These are phyloP conservation scores for Ichneumoninae sp. DNA, from an alignment of 2,888 invertebrate species.

Conservation along the genomic window DNA sequence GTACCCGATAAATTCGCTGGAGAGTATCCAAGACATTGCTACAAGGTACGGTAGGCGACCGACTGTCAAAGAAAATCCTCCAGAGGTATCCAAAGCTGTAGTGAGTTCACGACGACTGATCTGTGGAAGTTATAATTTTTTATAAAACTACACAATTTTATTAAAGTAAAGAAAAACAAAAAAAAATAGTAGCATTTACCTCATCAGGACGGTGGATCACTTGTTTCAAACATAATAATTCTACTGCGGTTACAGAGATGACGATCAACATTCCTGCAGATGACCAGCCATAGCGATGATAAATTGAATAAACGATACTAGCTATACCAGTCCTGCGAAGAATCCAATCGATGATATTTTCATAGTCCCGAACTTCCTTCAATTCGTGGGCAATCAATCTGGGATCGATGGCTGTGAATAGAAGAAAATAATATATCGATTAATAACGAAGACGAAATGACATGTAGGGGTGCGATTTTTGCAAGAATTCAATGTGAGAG, in stretches of 20 bases:
- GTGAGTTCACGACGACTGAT: not conserved
- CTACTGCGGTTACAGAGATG: constrained; percentile 56
- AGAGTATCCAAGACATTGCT: constrained; percentile 69
- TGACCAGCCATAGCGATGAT: constrained; percentile 65
- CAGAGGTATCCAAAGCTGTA: not conserved
- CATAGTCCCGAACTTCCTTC: constrained; percentile 55
- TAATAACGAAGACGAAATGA: not conserved
- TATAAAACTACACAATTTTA: not conserved
- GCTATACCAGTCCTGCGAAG: constrained; percentile 66
- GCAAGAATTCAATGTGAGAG: not conserved
- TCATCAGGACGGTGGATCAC: constrained; percentile 11
- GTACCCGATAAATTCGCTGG: constrained; percentile 72
- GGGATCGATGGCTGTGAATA: constrained; percentile 73
- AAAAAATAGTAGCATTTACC: constrained; percentile 34
- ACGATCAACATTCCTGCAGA: constrained; percentile 67
- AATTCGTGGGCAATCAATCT: constrained; percentile 70
- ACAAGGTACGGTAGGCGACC: constrained; percentile 47
- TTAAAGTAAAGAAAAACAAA: not conserved
- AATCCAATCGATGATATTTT: constrained; percentile 59
- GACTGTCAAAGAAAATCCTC: constrained; percentile 5
- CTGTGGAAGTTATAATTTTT: constrained; percentile 4
- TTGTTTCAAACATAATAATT: constrained; percentile 56
- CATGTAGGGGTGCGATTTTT: not conserved
- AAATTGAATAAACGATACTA: constrained; percentile 70
- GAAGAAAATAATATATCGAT: not conserved